Evolutionary conservation across 2,888 invertebrate species (phyloP).

Genomic region (Torymus texanus): DNA sequence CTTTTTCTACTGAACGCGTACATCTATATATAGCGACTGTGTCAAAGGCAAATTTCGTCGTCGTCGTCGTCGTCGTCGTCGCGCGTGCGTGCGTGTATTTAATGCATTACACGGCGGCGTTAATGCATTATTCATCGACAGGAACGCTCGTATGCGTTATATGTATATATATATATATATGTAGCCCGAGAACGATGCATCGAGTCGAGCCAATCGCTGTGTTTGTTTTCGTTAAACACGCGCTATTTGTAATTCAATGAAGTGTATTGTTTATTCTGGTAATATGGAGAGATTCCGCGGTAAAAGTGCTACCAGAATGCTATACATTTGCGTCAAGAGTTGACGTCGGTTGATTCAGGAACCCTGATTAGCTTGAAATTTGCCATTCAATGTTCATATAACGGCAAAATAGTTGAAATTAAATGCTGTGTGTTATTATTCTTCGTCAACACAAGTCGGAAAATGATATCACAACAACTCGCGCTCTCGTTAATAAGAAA

Average conservation of each 20-base stretch:
- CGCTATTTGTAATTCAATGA: conserved; percentile 12
- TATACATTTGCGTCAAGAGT: neutral
- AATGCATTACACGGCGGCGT: neutral
- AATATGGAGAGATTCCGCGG: neutral
- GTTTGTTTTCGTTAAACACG: conserved; percentile 16
- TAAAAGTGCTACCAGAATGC: neutral
- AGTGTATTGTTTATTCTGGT: conserved; percentile 15
- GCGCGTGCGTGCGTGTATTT: conserved; percentile 10
- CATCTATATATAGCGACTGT: neutral
- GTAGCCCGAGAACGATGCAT: too few relatives aligned
- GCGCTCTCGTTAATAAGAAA: too few relatives aligned
- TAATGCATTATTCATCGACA: conserved; percentile 24
- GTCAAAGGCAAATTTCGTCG: conserved; percentile 12
- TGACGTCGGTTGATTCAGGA: neutral
- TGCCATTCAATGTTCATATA: neutral
- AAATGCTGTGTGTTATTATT: too few relatives aligned
- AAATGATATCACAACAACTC: too few relatives aligned
- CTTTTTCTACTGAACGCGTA: too few relatives aligned
- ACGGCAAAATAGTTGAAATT: too few relatives aligned
- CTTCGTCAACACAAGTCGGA: too few relatives aligned
- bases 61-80: too few relatives aligned
- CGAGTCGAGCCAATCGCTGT: neutral
- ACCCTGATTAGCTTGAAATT: neutral
- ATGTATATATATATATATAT: neutral
- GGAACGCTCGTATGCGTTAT: neutral